Percentiles rank a stretch among this genome's conserved stretches.
These are phyloP conservation scores for Nerophis lumbriciformis DNA, from an alignment of 2,113 vertebrate genomes.

Conservation along the genomic window DNA sequence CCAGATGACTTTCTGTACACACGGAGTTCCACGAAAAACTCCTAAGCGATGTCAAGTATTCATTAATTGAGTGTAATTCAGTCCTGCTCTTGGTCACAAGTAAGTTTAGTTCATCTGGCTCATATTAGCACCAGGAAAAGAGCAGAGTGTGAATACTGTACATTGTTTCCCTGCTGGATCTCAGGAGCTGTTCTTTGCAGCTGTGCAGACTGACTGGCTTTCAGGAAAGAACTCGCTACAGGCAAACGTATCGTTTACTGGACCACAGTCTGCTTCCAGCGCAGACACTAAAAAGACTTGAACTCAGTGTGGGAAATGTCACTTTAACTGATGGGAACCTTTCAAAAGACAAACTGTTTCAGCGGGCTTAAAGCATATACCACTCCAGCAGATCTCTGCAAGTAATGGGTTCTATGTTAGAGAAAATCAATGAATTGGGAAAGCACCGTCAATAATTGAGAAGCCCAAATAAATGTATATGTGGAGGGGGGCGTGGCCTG, in stretches of 20 bases:
- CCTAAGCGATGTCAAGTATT: background rate
- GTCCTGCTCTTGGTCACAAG: background rate
- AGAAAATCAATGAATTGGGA: too few species aligned
- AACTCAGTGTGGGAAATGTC: slow-evolving; percentile 4
- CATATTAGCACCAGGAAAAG: background rate
- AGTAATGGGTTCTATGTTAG: too few species aligned
- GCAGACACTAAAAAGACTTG: background rate
- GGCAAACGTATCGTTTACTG: slow-evolving; percentile 6
- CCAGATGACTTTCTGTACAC: slow-evolving; percentile 15
- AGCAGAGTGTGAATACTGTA: slow-evolving; percentile 3
- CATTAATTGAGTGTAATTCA: background rate
- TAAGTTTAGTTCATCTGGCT: background rate
- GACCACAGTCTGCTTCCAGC: slow-evolving; percentile 6
- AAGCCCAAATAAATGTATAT: too few species aligned
- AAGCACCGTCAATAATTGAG: too few species aligned
- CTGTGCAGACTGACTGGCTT: slow-evolving; percentile 6
- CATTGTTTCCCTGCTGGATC: slow-evolving; percentile 19
- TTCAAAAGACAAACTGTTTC: too few species aligned
- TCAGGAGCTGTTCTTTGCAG: slow-evolving; percentile 1
- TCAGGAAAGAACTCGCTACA: slow-evolving; percentile 17
- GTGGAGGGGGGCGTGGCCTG: too few species aligned
- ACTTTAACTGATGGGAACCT: background rate
- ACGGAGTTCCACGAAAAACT: background rate
- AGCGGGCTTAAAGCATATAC: too few species aligned
- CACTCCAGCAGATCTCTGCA: too few species aligned